These are phyloP conservation scores for Capitulum mitella DNA, from an alignment of 2,888 invertebrate genomes.

Conservation along the genomic window DNA sequence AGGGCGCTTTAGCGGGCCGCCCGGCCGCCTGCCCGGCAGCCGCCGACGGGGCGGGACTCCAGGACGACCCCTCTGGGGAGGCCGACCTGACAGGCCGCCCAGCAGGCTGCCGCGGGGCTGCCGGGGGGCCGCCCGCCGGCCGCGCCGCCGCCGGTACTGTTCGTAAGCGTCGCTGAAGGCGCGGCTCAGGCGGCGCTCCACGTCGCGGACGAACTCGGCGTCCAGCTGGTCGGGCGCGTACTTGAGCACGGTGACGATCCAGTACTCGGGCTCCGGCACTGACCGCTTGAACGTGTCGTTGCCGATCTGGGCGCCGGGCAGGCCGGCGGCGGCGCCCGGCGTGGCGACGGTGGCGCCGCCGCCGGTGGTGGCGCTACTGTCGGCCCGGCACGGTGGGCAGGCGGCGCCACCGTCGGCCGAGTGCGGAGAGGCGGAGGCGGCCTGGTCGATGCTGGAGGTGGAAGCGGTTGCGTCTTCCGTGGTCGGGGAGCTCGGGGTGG, in stretches of 20 bases:
- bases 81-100: too few relatives aligned
- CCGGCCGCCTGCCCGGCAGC: too few relatives aligned
- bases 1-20: too few relatives aligned
- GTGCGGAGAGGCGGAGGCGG: not conserved
- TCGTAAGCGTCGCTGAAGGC: constrained; percentile 4
- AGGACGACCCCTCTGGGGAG: too few relatives aligned
- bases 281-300: constrained; percentile 2
- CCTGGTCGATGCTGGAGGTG: not conserved
- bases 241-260: constrained; percentile 14
- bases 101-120: not conserved
- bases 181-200: not conserved
- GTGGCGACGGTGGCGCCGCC: not conserved
- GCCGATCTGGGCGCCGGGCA: not conserved
- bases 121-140: not conserved
- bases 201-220: not conserved
- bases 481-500: not conserved
- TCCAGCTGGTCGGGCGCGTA: not conserved
- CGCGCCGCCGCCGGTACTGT: not conserved
- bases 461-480: not conserved
- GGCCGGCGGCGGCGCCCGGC: not conserved
- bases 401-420: not conserved
- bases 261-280: constrained; percentile 6
- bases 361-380: not conserved
- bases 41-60: too few relatives aligned
- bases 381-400: not conserved